A percentile compares a stretch with the other conserved stretches of the same genome.
Conservation (phyloP, 1,140 invertebrate species). For the Colletes gigas region DNA sequence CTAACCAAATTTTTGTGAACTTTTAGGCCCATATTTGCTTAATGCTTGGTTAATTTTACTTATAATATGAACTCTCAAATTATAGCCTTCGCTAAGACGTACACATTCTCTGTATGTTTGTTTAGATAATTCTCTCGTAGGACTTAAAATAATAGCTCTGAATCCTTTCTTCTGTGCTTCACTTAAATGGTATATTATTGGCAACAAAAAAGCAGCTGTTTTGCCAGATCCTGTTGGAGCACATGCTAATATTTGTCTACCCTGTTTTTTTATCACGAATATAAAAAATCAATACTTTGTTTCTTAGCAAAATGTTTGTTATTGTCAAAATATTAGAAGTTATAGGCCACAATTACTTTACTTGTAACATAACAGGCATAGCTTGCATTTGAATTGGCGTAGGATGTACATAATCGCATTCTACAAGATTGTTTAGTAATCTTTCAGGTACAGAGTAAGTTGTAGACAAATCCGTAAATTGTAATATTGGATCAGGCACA, state of each 20-base stretch:
- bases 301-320: conserved; percentile 16
- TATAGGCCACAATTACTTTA: conserved; percentile 70
- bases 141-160: conserved; percentile 93
- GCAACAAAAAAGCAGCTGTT: conserved; percentile 92
- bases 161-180: conserved; percentile 87
- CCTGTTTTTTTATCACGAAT: conserved; percentile 77
- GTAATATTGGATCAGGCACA: conserved; percentile 87
- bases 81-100: conserved; percentile 87
- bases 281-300: conserved; percentile 58
- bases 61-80: conserved; percentile 88
- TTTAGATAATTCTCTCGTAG: conserved; percentile 95
- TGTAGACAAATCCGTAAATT: conserved; percentile 86
- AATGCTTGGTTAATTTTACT: conserved; percentile 86
- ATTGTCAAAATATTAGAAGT: not conserved
- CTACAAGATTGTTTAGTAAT: conserved; percentile 88
- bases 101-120: conserved; percentile 94
- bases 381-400: conserved; percentile 98
- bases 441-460: conserved; percentile 83
- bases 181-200: conserved; percentile 87
- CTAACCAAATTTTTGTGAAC: conserved; percentile 86
- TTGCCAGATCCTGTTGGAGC: conserved; percentile 96
- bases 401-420: conserved; percentile 89
- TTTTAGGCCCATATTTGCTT: conserved; percentile 84
- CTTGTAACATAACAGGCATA: conserved; percentile 92
- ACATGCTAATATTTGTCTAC: conserved; percentile 93